These are phyloP conservation scores for Rhopalosiphum maidis DNA, from an alignment of 1,140 invertebrate genomes.

Conservation along the genomic window DNA sequence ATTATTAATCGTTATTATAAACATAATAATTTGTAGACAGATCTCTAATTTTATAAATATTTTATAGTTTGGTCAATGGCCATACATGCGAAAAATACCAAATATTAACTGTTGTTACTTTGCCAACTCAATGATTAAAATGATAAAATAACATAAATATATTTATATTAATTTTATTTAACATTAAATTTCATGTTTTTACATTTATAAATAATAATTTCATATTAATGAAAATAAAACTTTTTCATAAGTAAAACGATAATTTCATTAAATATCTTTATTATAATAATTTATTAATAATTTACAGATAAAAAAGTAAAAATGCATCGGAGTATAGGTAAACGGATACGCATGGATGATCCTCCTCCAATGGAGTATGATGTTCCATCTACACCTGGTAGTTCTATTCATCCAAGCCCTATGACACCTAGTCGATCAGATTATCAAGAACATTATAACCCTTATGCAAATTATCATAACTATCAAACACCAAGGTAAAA, in stretches of 20 bases:
- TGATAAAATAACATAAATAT: background rate
- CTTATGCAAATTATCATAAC: slow-evolving; percentile 54
- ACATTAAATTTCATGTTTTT: background rate
- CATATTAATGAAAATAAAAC: background rate
- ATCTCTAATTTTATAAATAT: background rate
- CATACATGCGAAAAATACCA: background rate
- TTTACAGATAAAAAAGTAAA: slow-evolving; percentile 48
- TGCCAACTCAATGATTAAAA: background rate
- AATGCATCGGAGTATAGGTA: slow-evolving; percentile 67
- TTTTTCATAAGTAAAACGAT: background rate
- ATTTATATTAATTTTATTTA: no score
- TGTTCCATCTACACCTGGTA: slow-evolving; percentile 62
- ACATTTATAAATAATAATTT: background rate
- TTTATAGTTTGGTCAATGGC: background rate
- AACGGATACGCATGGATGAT: slow-evolving; percentile 90
- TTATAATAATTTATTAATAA: background rate
- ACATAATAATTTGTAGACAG: no score
- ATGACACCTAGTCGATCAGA: slow-evolving; percentile 55
- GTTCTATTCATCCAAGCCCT: slow-evolving; percentile 53
- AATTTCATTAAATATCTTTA: background rate
- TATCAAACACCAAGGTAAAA: slow-evolving; percentile 55
- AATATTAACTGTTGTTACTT: background rate
- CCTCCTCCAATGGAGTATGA: slow-evolving; percentile 84
- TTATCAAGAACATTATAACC: slow-evolving; percentile 56
- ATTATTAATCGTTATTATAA: background rate